Conservation (phyloP, 2,888 invertebrate genomes). For the Papilio elwesi region DNA sequence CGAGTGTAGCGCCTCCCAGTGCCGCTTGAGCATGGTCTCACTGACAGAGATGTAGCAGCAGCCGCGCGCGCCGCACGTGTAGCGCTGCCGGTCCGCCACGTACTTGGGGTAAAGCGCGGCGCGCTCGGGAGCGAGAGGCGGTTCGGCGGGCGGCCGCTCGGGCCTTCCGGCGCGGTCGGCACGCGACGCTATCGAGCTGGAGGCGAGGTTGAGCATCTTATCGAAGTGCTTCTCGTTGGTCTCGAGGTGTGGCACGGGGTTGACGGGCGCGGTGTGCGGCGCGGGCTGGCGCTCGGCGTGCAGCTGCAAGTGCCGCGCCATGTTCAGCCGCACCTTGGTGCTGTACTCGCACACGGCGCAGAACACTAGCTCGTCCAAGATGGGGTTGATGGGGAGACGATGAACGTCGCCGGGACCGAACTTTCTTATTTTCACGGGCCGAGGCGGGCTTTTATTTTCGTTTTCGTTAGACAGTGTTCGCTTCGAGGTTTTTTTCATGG, state of each 20-base stretch:
- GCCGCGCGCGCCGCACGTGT: conserved; percentile 88
- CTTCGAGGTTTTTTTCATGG: not conserved
- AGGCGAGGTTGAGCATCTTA: conserved; percentile 92
- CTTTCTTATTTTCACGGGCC: conserved; percentile 53
- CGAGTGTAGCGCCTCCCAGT: conserved; percentile 89
- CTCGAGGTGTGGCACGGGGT: conserved; percentile 92
- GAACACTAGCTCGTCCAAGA: conserved; percentile 84
- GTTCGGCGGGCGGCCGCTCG: conserved; percentile 42
- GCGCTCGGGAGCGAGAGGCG: conserved; percentile 53
- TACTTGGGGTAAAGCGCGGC: conserved; percentile 71
- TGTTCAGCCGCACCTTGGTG: conserved; percentile 88
- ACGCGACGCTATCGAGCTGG: conserved; percentile 82
- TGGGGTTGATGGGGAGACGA: conserved; percentile 86
- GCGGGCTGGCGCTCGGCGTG: conserved; percentile 87
- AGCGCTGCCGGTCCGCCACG: conserved; percentile 84
- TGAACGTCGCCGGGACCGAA: conserved; percentile 86
- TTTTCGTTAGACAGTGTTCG: not conserved
- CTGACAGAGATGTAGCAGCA: conserved; percentile 89
- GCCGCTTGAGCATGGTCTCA: conserved; percentile 88
- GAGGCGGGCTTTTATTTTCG: conserved; percentile 6
- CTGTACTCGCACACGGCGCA: conserved; percentile 88
- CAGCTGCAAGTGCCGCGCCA: conserved; percentile 87
- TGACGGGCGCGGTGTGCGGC: conserved; percentile 88
- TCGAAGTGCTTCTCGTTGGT: conserved; percentile 92
- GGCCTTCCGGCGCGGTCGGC: conserved; percentile 52